Evolutionary conservation across 2,888 invertebrate species (phyloP), one percentile per base, ranked within the genome.

Genomic region (Noctuana brunneofusca): DNA sequence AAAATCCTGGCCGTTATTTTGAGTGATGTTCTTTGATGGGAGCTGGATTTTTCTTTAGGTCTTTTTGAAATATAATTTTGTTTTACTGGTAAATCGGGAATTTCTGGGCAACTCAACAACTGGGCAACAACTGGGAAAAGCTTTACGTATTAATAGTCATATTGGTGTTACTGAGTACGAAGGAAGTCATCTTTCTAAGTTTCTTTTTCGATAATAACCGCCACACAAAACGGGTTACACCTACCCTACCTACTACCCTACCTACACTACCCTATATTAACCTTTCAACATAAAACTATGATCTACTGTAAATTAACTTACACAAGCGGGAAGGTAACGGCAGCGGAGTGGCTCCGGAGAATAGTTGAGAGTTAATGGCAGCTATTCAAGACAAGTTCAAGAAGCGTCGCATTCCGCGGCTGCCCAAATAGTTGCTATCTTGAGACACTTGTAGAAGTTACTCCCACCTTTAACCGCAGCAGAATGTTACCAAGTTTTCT

Each of bases 311-410:
- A 38, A 38, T 38, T 38, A 38, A 14, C 38, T 14, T 14, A 38
- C 14, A 38, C 14, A 14, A 6, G 14, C 14, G 14, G n/a, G n/a
- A n/a, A 38, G 14, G 38, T 38, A 38, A 38, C 14, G 38, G 14
- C 38, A 14, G 38, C 6, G 38, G 38, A 38, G 38, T 38, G 6
- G 38, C 14, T 14, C 38, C 2, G 38, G 14, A 6, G 38, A 38
- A 38, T 38, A 38, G 38, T 38, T 38, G 14, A 38, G 38, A 38
- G 38, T 38, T 38, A 38, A 38, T 38, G 38, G 38, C 38, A 38
- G 38, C 38, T 38, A 38, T 14, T 38, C 38, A 14, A 8, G 14
- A 38, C 14, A 38, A 38, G 38, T 38, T 38, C 5, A 38, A n/a
- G n/a, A 9, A 4, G 38, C 38, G 1, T 5, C 38, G 38, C 38